A percentile compares a stretch with the other conserved stretches of the same genome.
Evolutionary conservation across 2,797 vertebrate species (phyloP).

Genomic region (Loriculus beryllinus): DNA sequence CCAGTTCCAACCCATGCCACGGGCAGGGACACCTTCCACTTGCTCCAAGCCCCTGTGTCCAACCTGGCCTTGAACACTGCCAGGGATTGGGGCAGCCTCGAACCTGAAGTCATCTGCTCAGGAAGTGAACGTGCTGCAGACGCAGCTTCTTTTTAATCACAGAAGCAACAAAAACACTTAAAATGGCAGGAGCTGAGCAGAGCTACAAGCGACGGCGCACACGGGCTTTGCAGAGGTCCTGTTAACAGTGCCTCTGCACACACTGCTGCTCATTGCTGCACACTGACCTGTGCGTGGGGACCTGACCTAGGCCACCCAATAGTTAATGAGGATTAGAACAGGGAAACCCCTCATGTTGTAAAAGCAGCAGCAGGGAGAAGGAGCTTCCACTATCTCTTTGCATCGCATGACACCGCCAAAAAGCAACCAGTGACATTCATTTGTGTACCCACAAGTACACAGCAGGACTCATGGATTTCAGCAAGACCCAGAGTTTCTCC

Average conservation of each 20-base stretch:
- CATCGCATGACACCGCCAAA: neutral
- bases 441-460: neutral
- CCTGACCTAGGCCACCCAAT: accelerated
- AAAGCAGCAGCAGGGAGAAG: neutral
- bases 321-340: accelerated
- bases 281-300: accelerated
- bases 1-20: neutral
- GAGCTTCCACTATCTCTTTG: neutral
- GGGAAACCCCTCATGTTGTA: neutral
- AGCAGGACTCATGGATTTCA: accelerated
- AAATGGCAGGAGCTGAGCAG: neutral
- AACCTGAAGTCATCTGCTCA: neutral
- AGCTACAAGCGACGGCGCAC: neutral
- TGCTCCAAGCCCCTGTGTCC: neutral
- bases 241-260: neutral
- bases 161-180: neutral
- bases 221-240: accelerated
- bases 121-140: neutral
- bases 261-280: neutral
- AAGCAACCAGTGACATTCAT: accelerated
- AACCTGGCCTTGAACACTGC: neutral
- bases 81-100: neutral
- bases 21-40: neutral
- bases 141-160: neutral
- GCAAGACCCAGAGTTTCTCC: neutral